Evolutionary conservation across 2,113 vertebrate species (phyloP).

Genomic region (Charadrius vociferus): DNA sequence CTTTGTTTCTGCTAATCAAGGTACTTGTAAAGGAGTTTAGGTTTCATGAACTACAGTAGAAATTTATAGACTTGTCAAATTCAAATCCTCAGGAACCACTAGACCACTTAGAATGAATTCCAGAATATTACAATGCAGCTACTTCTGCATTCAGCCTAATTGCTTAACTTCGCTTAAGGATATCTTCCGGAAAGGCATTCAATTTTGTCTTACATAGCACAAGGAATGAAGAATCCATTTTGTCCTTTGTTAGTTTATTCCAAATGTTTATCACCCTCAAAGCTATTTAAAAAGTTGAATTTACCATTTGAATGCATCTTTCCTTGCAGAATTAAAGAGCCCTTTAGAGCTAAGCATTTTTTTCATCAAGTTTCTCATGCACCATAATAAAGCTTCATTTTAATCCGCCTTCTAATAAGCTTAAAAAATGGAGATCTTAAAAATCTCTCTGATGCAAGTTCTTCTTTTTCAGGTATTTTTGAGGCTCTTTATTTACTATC

Average conservation of each 20-base stretch:
- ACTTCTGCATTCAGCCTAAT: background rate
- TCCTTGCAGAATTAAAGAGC: background rate
- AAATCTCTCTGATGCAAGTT: background rate
- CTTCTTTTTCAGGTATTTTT: background rate
- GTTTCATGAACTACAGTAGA: background rate
- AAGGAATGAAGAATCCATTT: background rate
- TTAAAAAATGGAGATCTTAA: background rate
- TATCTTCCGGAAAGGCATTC: background rate
- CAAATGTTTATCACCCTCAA: background rate
- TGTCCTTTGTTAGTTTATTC: background rate
- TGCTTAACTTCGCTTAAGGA: background rate
- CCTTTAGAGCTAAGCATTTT: background rate
- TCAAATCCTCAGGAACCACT: background rate
- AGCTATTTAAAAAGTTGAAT: background rate
- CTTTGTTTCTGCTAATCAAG: background rate
- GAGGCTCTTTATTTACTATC: background rate
- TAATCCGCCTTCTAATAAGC: background rate
- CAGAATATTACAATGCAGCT: background rate
- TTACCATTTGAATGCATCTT: background rate
- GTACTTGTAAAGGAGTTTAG: background rate
- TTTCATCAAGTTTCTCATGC: background rate
- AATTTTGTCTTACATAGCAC: background rate
- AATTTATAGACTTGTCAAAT: background rate
- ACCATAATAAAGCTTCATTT: background rate
- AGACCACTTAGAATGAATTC: background rate